Conservation (phyloP, 2,888 invertebrate genomes). For the Schizaphis graminum region DNA sequence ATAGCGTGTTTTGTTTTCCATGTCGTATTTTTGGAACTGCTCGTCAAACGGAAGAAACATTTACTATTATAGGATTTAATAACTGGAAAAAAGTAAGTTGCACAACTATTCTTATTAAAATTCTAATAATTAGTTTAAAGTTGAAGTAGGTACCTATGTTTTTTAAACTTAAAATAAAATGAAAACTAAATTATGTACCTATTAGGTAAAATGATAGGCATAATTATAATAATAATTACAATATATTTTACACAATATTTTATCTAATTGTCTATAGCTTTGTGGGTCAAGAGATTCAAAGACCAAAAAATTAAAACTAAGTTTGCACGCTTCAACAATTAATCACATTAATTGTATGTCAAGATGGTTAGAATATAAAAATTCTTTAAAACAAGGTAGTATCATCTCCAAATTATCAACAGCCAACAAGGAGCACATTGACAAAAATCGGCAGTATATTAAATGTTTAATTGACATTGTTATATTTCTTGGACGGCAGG, state of each 20-base stretch:
- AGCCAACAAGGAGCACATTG: neutral
- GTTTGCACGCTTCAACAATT: constrained; percentile 11
- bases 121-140: too few species aligned
- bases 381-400: neutral
- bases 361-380: too few species aligned
- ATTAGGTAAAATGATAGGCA: too few species aligned
- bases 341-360: constrained; percentile 1
- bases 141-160: too few species aligned
- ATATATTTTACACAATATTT: too few species aligned
- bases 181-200: too few species aligned
- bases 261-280: neutral
- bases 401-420: constrained; percentile 14
- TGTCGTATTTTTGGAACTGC: neutral
- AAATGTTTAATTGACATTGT: neutral
- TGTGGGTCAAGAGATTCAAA: neutral
- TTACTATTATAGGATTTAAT: neutral
- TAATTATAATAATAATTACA: too few species aligned
- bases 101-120: too few species aligned
- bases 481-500: neutral
- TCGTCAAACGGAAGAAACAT: constrained; percentile 14
- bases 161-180: too few species aligned
- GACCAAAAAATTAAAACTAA: constrained; percentile 14
- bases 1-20: neutral
- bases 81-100: constrained; percentile 9
- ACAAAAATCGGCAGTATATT: neutral